Percentiles rank a stretch among this genome's conserved stretches.
These are phyloP conservation scores for Dinomys branickii DNA, from an alignment of 2,113 vertebrate species.

Conservation along the genomic window DNA sequence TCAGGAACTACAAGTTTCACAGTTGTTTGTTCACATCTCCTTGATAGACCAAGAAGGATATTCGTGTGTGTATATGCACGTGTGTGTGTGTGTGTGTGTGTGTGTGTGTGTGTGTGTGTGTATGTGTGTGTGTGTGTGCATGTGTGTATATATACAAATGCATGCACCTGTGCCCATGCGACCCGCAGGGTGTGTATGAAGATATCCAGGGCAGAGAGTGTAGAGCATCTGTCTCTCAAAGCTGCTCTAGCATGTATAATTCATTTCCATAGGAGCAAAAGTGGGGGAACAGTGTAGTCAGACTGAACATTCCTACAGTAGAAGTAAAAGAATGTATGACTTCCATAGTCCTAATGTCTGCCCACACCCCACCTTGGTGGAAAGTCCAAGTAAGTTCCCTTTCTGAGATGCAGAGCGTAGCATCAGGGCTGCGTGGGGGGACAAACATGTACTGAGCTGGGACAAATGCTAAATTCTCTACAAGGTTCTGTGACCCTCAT, in stretches of 20 bases:
- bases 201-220: not conserved
- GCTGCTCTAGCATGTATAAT: constrained; percentile 46
- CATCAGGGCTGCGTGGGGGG: fast-evolving
- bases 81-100: no score
- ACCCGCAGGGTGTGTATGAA: not conserved
- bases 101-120: no score
- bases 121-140: no score
- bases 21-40: not conserved
- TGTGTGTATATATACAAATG: not conserved
- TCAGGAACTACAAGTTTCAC: not conserved
- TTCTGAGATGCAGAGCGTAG: not conserved
- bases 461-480: not conserved
- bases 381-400: not conserved
- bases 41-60: not conserved
- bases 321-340: not conserved
- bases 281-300: not conserved
- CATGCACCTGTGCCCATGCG: not conserved
- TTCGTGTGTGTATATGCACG: no score
- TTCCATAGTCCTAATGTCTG: not conserved
- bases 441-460: not conserved
- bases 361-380: not conserved
- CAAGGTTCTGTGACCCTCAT: not conserved
- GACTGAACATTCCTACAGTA: constrained; percentile 7
- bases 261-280: constrained; percentile 54
- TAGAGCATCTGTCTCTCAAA: constrained; percentile 64